Base-by-base conservation (phyloP, 2,888 invertebrate genomes). In the Andrena bucephala region DNA sequence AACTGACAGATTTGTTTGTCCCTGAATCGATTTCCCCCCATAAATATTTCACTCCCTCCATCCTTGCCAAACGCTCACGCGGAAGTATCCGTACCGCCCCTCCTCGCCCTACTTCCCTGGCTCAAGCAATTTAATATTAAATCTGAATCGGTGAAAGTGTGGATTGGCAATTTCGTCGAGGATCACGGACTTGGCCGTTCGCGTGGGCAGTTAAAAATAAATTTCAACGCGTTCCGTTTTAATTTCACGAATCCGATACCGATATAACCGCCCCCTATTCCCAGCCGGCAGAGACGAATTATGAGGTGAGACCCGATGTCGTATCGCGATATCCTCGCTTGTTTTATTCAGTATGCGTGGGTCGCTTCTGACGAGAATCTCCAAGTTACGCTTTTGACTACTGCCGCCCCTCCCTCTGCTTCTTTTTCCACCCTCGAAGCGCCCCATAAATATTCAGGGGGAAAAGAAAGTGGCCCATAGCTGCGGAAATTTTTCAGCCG, bases 391-490 rank as follows among this genome's bases (percentile, higher is more conserved):
- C 76, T 80, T 42, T 82, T 62, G 13, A 77, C 42, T 67, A 36
- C 69, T 65, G 16, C 60, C 31, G 13, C 29, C 27, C 6, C 7
- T 27, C 29, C n/a, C n/a, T 20, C 31, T 13, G 31, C 29, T 42
- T 59, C 48, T n/a, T 31, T 5, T 1, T 16, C 36, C 27, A 1
- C 13, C n/a, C 48, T 29, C 16, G 54, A 48, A 27, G 16, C 42
- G n/a, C 10, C 67, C 81, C 69, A 71, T 86, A 86, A 86, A 86
- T 86, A 86, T 86, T 79, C 74, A 81, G 60, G 59, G 60, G 52
- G 62, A 29, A 29, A 16, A 24, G 50, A 66, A 62, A 85, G 65
- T 73, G 77, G 54, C 59, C 74, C 72, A 65, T 66, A 50, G 33
- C 27, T 36, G 31, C 57, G 42, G 27, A 62, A 71, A 69, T 69